Base-by-base conservation (phyloP, 2,113 vertebrate species). In the Oreocharis arfaki region DNA sequence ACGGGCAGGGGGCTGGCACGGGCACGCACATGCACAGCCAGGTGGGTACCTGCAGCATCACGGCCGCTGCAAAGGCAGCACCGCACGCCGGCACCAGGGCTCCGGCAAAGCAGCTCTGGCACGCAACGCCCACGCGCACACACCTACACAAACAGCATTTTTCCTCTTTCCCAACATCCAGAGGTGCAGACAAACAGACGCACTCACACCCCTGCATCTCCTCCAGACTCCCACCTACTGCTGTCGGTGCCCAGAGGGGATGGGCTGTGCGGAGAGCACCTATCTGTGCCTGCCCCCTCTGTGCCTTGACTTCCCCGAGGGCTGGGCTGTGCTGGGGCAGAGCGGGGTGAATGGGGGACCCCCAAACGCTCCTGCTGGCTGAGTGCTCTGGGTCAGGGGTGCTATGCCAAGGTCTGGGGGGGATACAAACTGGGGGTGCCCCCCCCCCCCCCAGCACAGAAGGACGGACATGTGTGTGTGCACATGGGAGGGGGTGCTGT, bases 111-210 rank as follows among this genome's bases (percentile, higher is more conserved):
- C 74, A 35, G 81, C 93, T 85, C 60, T 9, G 8, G 80, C 35
- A 11, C 4, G 5, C 35, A 42, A 41, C 73, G 1, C 93, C 89
- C 71, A 87, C 89, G 1, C 13, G 21, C 3, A 0, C 89, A 78
- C 92, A 96, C 92, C 95, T 91, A 97, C 94, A 80, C 92, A 89
- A 95, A 82, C 90, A 91, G 28, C 47, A 2, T 63, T 78, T 28
- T 76, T 55, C 56, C 32, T 79, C 37, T 46, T 39, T 75, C 41
- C 50, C n/a, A 37, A 23, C 44, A 10, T 1, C 22, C 60, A 70
- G 76, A 49, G 32, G 5, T 3, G 20, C 81, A 84, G 42, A 84
- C 57, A 70, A 35, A 91, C 71, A 74, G 21, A 64, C 55, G 15
- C 21, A 3, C 46, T 10, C 22, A 16, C 33, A 37, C 4, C n/a